A percentile compares a stretch with the other conserved stretches of the same genome.
phyloP scores from a whole-genome alignment of 2,113 vertebrate species.

The Chaenogobius annularis region DNA sequence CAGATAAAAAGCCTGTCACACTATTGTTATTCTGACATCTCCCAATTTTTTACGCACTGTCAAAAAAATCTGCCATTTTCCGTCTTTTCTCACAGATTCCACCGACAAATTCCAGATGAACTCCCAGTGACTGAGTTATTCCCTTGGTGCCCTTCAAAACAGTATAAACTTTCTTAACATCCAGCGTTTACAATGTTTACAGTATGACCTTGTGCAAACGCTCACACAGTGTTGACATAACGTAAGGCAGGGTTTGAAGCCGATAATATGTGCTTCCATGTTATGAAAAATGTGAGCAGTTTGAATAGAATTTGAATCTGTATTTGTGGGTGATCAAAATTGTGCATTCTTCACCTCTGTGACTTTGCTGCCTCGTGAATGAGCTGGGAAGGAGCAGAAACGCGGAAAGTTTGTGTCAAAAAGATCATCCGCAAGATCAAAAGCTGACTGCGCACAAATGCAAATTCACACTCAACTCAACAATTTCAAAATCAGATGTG shows the following conservation, averaged over 20 bases:
- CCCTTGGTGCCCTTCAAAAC: conserved; percentile 42
- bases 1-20: conserved; percentile 60
- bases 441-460: no score
- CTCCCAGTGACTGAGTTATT: conserved; percentile 46
- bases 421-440: no score
- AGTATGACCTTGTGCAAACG: background rate
- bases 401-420: no score
- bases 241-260: conserved; percentile 16
- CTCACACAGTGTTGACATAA: background rate
- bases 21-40: conserved; percentile 69
- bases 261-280: background rate
- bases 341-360: no score
- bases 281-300: no score
- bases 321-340: no score
- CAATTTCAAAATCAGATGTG: no score
- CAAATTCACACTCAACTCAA: no score
- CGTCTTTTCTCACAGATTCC: conserved; percentile 48
- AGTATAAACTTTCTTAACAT: conserved; percentile 30
- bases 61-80: conserved; percentile 26
- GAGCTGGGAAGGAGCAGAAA: no score
- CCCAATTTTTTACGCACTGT: conserved; percentile 43
- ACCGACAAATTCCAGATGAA: conserved; percentile 56
- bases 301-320: no score
- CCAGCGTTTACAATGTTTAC: conserved; percentile 5
- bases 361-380: no score